A percentile compares a stretch with the other conserved stretches of the same genome.
phyloP scores from a whole-genome alignment of 2,113 vertebrate genomes.

The Nanorana parkeri region DNA sequence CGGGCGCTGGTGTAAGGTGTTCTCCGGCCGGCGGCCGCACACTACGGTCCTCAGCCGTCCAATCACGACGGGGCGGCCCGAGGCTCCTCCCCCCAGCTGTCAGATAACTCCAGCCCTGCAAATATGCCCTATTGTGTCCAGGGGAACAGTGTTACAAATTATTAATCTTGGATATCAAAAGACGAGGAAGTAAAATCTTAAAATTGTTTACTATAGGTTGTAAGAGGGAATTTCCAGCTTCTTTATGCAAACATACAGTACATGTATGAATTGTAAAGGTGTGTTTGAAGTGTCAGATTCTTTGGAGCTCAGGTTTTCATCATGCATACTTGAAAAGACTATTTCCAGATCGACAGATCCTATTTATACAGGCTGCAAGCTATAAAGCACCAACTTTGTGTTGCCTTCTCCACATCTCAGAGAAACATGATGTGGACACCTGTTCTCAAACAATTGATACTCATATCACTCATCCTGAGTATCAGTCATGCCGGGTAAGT shows the following conservation, averaged over 20 bases:
- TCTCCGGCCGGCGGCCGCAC: too few species aligned
- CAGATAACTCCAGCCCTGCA: too few species aligned
- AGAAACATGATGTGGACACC: not conserved
- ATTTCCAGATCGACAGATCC: not conserved
- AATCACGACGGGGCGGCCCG: too few species aligned
- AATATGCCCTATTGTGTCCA: too few species aligned
- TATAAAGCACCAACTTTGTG: not conserved
- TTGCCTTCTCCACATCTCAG: not conserved
- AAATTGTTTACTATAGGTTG: not conserved
- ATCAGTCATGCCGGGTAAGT: not conserved
- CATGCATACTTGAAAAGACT: not conserved
- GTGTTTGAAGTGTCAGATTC: conserved; percentile 1
- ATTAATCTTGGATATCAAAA: too few species aligned
- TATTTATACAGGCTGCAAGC: not conserved
- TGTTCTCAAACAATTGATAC: not conserved
- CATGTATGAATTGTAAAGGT: not conserved
- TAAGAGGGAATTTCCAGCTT: not conserved
- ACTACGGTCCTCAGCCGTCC: too few species aligned
- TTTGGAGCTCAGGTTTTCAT: not conserved
- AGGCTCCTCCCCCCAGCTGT: too few species aligned
- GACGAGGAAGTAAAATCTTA: not conserved
- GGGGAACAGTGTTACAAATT: too few species aligned
- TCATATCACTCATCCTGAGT: not conserved
- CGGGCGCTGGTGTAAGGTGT: too few species aligned
- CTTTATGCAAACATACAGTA: not conserved